Evolutionary conservation across 2,888 invertebrate species (phyloP), one percentile per base, ranked within the genome.

Genomic region (Acleris cristana): DNA sequence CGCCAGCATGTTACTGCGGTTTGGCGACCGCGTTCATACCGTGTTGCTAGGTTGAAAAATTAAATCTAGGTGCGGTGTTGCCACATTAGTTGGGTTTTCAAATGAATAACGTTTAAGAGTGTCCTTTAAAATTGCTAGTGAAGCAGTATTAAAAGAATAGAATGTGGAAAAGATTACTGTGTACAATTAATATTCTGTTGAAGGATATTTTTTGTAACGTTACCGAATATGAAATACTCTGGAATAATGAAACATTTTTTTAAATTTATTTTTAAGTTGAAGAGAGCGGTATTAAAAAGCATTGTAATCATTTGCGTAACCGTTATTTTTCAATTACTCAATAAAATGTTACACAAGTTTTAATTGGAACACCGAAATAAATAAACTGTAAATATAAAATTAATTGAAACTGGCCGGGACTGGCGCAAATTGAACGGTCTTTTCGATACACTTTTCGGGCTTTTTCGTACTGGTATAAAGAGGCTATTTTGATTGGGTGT

Each of bases 1-100:
- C 84, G 82, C 81, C 90, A 85, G 80, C 85, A 83, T 91, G 91
- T 87, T 86, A 88, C 89, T 83, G 90, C 82, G 90, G 90, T 92
- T 89, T 89, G 87, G 90, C 87, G 83, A 84, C 84, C 83, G 79
- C 81, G 80, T 82, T 82, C 79, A 74, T 79, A 78, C 82, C 75
- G 57, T 48, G 58, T 67, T 48, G 57, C 67, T 52, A 23, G 58
- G 18, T 18, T 34, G 48, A 40, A 45, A 57, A 61, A 54, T 57
- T 56, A 56, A 61, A 61, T 51, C 23, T 48, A 21, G 18, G 14
- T 19, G 19, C 49, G 44, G 26, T 19, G 64, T 45, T 52, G 51
- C 52, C 45, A 44, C 14, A 18, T 26, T 30, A 48, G 53, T 45
- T 44, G 14, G 23, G 53, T 7, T 52, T 23, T 10, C 18, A 61